Base-by-base conservation (phyloP, 2,888 invertebrate species). In the Anarsia innoxiella region DNA sequence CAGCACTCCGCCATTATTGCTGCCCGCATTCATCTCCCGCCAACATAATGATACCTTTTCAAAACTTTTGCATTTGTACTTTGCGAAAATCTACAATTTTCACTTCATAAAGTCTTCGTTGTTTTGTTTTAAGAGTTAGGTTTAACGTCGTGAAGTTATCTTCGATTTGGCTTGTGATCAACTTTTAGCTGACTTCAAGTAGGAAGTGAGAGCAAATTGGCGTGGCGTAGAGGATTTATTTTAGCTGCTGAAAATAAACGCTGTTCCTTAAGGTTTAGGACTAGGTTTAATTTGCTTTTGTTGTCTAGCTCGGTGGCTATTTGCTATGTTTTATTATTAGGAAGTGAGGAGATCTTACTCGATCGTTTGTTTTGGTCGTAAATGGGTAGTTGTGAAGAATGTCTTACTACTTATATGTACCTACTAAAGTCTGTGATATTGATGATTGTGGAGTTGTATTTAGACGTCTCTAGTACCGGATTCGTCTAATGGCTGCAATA, bases 1-100 rank as follows among this genome's bases (percentile, higher is more conserved):
- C 25, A 25, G 32, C 37, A n/a, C 33, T 35, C 12, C 38, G 26
- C 48, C 44, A 45, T 50, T 45, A 56, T 58, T 59, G 54, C 47
- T 36, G 43, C 44, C 38, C 44, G 41, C 44, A 38, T 42, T 42
- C 46, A 41, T 45, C 44, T 49, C 45, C 53, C 36, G 29, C 28
- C 31, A 42, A 43, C 36, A 36, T 56, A 53, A 59, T 58, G 48
- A 51, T 54, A 52, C 42, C 49, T n/a, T n/a, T 25, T 25, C 8
- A 25, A 25, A 25, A 25, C 25, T 25, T 25, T 3, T 19, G n/a
- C 25, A 9, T 25, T 25, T 5, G 25, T 19, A 19, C 19, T 19
- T 8, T 8, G 12, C 25, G 32, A 26, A 32, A 32, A 33, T 26
- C 25, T 15, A 10, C 25, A 5, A 33, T 33, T 33, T 33, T 33